A percentile compares a stretch with the other conserved stretches of the same genome.
Evolutionary conservation across 92 coral and sea anemone genomes (phyloP).

Genomic region (Ricordea florida): DNA sequence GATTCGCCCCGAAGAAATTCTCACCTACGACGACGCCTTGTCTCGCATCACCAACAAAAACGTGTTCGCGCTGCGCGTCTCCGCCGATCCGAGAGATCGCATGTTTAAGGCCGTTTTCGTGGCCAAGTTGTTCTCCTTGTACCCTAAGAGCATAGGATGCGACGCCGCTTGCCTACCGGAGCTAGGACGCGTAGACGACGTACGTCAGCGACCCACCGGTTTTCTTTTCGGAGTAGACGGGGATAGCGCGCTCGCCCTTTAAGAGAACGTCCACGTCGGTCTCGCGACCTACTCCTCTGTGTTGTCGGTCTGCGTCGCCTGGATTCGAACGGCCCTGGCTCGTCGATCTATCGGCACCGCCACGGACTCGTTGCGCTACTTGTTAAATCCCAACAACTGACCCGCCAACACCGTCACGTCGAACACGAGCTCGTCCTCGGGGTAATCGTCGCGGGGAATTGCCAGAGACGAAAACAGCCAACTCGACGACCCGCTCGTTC

Average conservation of each 20-base stretch:
- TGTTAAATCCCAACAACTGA: neutral
- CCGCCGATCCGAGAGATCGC: neutral
- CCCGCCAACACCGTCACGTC: neutral
- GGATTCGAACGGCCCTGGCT: neutral
- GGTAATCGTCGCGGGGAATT: neutral
- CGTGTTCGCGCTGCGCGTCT: neutral
- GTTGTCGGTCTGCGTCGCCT: neutral
- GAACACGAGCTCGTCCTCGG: neutral
- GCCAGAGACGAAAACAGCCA: neutral
- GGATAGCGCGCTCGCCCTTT: neutral
- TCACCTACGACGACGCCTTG: neutral
- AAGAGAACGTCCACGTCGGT: neutral
- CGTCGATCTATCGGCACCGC: neutral
- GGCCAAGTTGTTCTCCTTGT: neutral
- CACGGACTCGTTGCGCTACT: neutral
- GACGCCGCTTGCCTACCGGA: neutral
- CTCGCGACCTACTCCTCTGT: neutral
- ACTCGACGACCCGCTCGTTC: neutral
- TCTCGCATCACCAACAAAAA: neutral
- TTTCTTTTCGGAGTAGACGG: neutral
- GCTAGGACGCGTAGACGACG: neutral
- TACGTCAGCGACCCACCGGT: neutral
- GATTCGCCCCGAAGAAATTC: neutral
- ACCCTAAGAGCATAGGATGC: neutral
- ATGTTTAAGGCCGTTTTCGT: conserved; percentile 2